phyloP scores from a whole-genome alignment of 2,113 vertebrate species.

The Catharus minimus region DNA sequence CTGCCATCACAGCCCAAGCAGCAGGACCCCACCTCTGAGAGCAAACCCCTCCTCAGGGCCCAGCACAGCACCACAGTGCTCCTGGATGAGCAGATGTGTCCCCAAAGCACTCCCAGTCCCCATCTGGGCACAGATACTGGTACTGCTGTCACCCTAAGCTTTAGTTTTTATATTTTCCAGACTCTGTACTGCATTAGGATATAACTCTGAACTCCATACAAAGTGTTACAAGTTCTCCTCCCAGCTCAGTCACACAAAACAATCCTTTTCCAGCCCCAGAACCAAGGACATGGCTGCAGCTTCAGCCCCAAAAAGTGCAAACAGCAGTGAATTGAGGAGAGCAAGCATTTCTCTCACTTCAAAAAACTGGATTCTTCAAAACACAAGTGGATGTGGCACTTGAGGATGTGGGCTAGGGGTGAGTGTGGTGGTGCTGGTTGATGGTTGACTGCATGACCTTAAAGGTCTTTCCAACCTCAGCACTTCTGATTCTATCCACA shows the following conservation, averaged over 20 bases:
- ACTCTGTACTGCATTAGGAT: no score
- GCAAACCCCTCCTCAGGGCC: not conserved
- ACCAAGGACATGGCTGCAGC: no score
- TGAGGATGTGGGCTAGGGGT: not conserved
- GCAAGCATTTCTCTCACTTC: not conserved
- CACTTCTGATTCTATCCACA: not conserved
- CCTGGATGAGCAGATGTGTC: not conserved
- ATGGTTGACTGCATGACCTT: not conserved
- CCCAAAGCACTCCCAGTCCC: not conserved
- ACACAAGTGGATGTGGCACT: not conserved
- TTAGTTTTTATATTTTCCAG: no score
- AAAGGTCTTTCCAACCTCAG: not conserved
- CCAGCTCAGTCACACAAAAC: no score
- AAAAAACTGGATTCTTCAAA: not conserved
- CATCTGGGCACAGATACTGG: not conserved
- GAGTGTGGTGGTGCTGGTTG: not conserved
- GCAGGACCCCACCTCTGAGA: not conserved
- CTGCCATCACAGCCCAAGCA: rapidly evolving
- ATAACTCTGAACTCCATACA: no score
- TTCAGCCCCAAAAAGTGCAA: no score
- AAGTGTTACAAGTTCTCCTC: no score
- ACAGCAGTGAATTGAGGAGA: no score
- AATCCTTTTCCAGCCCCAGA: no score
- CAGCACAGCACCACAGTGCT: not conserved
- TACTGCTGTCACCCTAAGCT: no score